Base-by-base conservation (phyloP, 2,797 vertebrate genomes). In the Eidolon dupreanum region DNA sequence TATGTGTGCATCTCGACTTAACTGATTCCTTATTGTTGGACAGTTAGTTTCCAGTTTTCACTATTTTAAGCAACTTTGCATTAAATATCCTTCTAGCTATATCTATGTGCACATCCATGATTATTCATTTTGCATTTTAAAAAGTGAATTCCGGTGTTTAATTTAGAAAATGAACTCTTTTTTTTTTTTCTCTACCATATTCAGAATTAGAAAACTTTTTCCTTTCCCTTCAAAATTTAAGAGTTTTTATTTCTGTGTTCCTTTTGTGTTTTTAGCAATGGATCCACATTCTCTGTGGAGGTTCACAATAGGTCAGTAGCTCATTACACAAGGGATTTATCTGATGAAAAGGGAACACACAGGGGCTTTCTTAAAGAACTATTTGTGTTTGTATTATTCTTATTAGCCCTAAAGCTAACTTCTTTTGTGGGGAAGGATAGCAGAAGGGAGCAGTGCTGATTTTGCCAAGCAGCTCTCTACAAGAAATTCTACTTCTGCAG, bases 121-220 rank as follows among this genome's bases (percentile, higher is more conserved):
- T 85, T 85, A 68, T 93, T 92, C 59, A 68, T 57, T 94, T 63
- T 94, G 46, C 33, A 20, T 85, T 92, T 97, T 88, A 22, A 96
- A 93, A 84, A 55, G 71, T 66, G 28, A 92, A 65, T 57, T 57
- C 24, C 59, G 38, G 77, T 88, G 28, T 89, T 79, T 93, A 31
- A 77, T 43, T 78, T 86, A 89, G 74, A 49, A 15, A 49, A 49
- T 49, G 49, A 49, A 49, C 31, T 92, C 33, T 16, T 53, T 65
- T 71, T 61, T 61, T 5, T 20, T 11, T 51, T 33, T 2, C 20
- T 20, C 20, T 12, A 82, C 31, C 3, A 8, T 68, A 26, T 74
- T 93, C 51, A 88, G 51, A 74, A 82, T 70, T 63, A 33, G 61
- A 85, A 74, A 79, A 81, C 20, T 36, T 83, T 53, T n/a, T 75